Evolutionary conservation across 2,113 vertebrate species (phyloP).

Genomic region (Rhinopomastus cyanomelas): DNA sequence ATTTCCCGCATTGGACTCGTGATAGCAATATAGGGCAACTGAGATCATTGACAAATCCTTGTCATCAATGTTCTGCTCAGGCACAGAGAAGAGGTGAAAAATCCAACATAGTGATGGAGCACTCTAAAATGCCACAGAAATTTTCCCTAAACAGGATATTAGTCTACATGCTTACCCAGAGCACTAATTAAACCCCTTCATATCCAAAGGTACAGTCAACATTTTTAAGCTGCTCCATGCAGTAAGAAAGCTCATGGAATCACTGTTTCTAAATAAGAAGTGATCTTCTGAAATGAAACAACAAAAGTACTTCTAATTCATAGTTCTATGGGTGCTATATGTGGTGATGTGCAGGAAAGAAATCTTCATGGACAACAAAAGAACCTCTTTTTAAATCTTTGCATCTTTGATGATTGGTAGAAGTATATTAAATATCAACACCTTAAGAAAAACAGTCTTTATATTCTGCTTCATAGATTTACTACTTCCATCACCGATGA

Average conservation of each 20-base stretch:
- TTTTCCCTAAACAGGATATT: not conserved
- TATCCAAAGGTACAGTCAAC: not conserved
- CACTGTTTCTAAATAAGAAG: not conserved
- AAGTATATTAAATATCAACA: not conserved
- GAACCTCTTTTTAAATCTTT: not conserved
- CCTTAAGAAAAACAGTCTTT: not conserved
- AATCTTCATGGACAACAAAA: not conserved
- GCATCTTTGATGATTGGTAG: not conserved
- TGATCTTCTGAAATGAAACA: not conserved
- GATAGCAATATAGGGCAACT: not conserved
- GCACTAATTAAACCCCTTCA: not conserved
- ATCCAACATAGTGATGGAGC: not conserved
- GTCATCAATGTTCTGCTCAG: not conserved
- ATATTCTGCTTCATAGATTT: not conserved
- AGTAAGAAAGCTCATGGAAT: not conserved
- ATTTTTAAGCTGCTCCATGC: not conserved
- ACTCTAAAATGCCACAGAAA: not conserved
- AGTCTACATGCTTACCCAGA: not conserved
- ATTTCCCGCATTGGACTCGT: not conserved
- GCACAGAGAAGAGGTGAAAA: not conserved
- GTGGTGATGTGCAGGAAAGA: not conserved
- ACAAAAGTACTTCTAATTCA: not conserved
- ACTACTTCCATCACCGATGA: not conserved
- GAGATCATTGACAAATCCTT: not conserved
- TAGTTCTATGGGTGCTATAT: not conserved